These are phyloP conservation scores for Opisthograptis luteolata DNA, from an alignment of 2,888 invertebrate genomes.

Conservation along the genomic window DNA sequence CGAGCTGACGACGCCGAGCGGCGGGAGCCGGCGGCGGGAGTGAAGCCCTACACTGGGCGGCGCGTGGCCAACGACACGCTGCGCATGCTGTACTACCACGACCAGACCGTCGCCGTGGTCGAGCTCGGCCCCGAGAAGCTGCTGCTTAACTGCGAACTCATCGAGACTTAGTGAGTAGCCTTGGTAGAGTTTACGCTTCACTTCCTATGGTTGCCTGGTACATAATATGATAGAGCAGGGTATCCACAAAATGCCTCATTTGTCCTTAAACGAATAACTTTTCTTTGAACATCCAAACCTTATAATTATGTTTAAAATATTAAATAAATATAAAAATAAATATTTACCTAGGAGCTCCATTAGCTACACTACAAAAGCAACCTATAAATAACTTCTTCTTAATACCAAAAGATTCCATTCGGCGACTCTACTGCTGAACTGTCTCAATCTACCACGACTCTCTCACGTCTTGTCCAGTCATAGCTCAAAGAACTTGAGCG, in stretches of 20 bases:
- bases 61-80: conserved; percentile 87
- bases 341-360: too few species aligned
- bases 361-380: too few species aligned
- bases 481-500: neutral
- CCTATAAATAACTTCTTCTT: too few species aligned
- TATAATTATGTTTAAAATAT: too few species aligned
- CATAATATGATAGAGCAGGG: too few species aligned
- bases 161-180: conserved; percentile 92
- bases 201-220: neutral
- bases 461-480: neutral
- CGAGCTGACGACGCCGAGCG: conserved; percentile 61
- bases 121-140: conserved; percentile 89
- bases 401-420: too few species aligned
- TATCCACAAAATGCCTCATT: too few species aligned
- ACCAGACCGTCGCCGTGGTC: conserved; percentile 92
- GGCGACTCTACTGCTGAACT: too few species aligned
- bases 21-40: conserved; percentile 66
- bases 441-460: too few species aligned
- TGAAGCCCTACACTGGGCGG: conserved; percentile 86
- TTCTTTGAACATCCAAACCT: too few species aligned
- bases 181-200: neutral
- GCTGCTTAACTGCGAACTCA: conserved; percentile 90
- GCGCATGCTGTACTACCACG: conserved; percentile 91
- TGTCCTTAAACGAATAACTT: too few species aligned
- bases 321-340: too few species aligned